These are phyloP conservation scores for Desoria tigrina DNA, from an alignment of 2,888 invertebrate genomes.

Conservation along the genomic window DNA sequence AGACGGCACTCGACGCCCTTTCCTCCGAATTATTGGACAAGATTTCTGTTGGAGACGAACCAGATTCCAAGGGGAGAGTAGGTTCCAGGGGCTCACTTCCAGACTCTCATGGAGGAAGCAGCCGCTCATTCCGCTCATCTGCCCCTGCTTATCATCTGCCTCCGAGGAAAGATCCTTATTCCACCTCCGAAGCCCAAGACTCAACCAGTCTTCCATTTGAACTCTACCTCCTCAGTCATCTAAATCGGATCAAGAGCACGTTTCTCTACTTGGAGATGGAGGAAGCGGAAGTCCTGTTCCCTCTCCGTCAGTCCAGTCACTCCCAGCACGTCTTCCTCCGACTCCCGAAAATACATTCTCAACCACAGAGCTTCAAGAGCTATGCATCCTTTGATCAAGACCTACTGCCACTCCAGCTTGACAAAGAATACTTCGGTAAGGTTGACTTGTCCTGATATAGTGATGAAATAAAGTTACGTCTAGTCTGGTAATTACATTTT, in stretches of 20 bases:
- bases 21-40: neutral
- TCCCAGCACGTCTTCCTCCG: no score
- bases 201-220: no score
- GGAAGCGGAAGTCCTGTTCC: no score
- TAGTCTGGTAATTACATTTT: neutral
- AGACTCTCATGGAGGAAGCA: no score
- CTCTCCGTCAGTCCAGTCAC: no score
- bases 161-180: neutral
- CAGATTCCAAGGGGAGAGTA: neutral
- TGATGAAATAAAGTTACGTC: neutral
- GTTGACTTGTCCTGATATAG: neutral
- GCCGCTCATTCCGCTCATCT: constrained; percentile 5
- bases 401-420: neutral
- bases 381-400: neutral
- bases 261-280: no score
- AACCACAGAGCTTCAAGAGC: neutral
- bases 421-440: neutral
- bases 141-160: neutral
- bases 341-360: neutral
- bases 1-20: neutral
- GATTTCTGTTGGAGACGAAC: neutral
- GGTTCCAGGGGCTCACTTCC: no score
- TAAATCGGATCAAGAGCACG: no score
- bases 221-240: neutral
- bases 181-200: no score